phyloP scores from a whole-genome alignment of 2,797 vertebrate species.

The Cheirogaleus major region DNA sequence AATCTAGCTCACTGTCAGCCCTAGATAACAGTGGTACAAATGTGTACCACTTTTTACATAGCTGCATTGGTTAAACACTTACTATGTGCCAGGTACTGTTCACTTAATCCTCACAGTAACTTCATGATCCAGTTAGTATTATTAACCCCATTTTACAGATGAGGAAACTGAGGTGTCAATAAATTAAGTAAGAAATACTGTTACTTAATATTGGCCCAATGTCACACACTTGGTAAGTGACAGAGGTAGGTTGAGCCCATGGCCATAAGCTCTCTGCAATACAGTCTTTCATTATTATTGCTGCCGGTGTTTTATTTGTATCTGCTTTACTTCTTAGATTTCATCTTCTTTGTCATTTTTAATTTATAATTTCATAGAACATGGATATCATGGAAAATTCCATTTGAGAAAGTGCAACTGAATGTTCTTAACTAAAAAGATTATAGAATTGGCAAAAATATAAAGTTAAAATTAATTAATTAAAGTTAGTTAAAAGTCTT shows the following conservation, averaged over 20 bases:
- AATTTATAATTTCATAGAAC: neutral
- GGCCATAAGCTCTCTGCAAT: too few relatives aligned
- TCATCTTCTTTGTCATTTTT: neutral
- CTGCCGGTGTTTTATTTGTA: neutral
- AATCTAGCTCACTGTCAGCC: neutral
- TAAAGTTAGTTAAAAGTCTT: neutral
- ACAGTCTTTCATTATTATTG: too few relatives aligned
- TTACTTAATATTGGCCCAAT: neutral
- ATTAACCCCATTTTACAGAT: neutral
- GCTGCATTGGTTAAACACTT: too few relatives aligned
- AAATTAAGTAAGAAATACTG: neutral
- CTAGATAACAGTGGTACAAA: neutral
- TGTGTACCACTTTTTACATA: rapidly evolving
- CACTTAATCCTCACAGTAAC: too few relatives aligned
- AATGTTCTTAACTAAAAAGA: neutral
- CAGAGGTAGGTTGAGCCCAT: too few relatives aligned
- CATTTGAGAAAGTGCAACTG: neutral
- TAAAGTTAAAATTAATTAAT: neutral
- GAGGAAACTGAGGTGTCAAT: neutral
- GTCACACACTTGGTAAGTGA: neutral
- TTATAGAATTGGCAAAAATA: neutral
- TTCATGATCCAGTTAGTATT: neutral
- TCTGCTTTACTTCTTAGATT: neutral
- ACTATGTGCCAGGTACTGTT: neutral
- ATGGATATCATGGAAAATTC: neutral